These are phyloP conservation scores for Gymnorhina tibicen DNA, from an alignment of 2,113 vertebrate species.

Conservation along the genomic window DNA sequence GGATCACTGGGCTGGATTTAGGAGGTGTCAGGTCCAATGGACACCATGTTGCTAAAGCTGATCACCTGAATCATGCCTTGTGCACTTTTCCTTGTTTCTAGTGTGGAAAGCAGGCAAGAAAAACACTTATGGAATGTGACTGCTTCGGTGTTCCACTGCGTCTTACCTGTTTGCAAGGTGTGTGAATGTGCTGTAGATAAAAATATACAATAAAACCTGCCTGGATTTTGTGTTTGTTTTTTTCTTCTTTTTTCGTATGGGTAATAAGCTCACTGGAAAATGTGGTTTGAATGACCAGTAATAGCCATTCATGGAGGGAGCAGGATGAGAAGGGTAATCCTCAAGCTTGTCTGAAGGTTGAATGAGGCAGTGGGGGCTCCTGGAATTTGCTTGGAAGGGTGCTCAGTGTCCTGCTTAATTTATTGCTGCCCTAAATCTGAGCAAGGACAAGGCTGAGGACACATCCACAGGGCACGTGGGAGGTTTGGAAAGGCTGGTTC, in stretches of 20 bases:
- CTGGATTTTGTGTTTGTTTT: neutral
- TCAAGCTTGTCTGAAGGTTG: neutral
- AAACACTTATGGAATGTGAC: neutral
- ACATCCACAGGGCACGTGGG: accelerated
- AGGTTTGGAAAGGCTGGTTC: neutral
- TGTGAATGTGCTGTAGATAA: neutral
- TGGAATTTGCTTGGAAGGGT: neutral
- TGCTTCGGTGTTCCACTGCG: neutral
- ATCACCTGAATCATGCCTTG: neutral
- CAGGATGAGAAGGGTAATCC: neutral
- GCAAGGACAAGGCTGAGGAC: neutral
- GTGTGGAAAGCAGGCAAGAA: neutral
- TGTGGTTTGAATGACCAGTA: neutral
- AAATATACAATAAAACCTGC: neutral
- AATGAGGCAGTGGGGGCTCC: neutral
- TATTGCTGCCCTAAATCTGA: neutral
- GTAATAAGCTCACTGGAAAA: neutral
- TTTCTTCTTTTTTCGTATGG: neutral
- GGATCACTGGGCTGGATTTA: neutral
- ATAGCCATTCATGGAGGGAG: neutral
- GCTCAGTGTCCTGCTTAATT: neutral
- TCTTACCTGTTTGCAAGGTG: neutral
- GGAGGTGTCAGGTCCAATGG: neutral
- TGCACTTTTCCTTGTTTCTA: neutral
- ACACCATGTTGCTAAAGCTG: neutral